phyloP scores from a whole-genome alignment of 2,113 vertebrate genomes.

The Cavia aperea region DNA sequence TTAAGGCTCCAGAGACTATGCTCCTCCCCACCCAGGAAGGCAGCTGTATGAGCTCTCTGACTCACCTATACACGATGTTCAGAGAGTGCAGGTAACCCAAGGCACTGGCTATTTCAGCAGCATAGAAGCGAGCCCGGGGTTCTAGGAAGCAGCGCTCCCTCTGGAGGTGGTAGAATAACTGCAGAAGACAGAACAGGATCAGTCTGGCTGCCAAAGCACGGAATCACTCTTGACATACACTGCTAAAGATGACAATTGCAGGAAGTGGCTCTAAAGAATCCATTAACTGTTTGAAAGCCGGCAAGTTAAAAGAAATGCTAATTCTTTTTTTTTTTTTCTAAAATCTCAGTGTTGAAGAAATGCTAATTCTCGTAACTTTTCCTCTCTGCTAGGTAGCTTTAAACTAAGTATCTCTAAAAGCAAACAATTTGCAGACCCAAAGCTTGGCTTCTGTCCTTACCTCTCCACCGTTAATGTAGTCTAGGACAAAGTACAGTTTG shows the following conservation, averaged over 20 bases:
- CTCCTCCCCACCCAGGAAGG: background rate
- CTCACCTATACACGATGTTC: conserved; percentile 95
- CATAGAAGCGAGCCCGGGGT: conserved; percentile 93
- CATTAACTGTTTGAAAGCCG: conserved; percentile 62
- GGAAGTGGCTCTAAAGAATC: conserved; percentile 72
- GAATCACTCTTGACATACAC: conserved; percentile 71
- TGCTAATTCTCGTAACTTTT: conserved; percentile 76
- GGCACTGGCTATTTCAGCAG: conserved; percentile 97
- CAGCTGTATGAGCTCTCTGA: background rate
- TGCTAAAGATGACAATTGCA: conserved; percentile 71
- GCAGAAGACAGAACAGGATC: conserved; percentile 70
- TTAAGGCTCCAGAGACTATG: background rate
- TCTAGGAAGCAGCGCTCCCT: conserved; percentile 97
- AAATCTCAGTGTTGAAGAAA: conserved; percentile 5
- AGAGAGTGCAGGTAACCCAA: conserved; percentile 97
- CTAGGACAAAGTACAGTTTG: conserved; percentile 95
- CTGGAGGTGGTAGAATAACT: conserved; percentile 99
- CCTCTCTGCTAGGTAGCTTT: conserved; percentile 36
- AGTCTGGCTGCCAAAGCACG: conserved; percentile 58
- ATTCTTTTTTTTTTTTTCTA: conserved; percentile 57
- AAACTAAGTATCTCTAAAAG: conserved; percentile 65
- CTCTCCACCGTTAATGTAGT: conserved; percentile 99
- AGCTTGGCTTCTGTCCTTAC: conserved; percentile 77
- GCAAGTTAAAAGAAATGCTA: conserved; percentile 68
- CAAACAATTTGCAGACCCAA: conserved; percentile 60